Evolutionary conservation across 2,113 vertebrate genomes (phyloP), one percentile per base, ranked within the genome.

Genomic region (Oryzias javanicus): DNA sequence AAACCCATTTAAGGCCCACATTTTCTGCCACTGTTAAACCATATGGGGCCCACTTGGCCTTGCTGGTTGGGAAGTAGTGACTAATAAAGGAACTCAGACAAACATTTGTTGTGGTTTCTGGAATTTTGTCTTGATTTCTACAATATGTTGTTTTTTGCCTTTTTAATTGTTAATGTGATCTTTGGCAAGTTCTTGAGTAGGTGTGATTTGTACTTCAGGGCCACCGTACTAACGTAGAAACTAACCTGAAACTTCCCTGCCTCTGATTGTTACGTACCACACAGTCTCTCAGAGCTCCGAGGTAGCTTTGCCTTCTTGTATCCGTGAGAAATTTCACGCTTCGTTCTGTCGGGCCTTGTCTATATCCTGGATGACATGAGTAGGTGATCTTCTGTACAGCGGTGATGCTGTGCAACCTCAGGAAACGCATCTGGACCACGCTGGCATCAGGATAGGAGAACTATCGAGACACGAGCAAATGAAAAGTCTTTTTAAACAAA

Each of bases 361-460:
- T 55, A 48, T 86, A 42, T 20, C 89, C 87, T 0, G 91, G 85
- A 14, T 86, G 80, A 81, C 95, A 96, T 27, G 92, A 90, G 85
- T 92, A 94, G 0, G 91, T 93, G 60, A 95, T 42, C 48, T 83
- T 90, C 87, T 96, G 95, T 0, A 80, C 15, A 3, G 90, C 94
- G 0, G 66, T 65, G 48, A 1, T 65, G 70, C 94, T 96, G 74
- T 94, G 94, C 62, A 96, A 86, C 73, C 90, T 90, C 55, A 96
- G 87, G 63, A 96, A 96, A 14, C 95, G 92, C 27, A 94, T 88
- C 91, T 96, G 95, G 51, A 96, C 93, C 5, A 93, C 60, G 29
- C 75, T 89, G 60, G 88, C 86, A 5, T 89, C 94, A 4, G 64
- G 75, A 48, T 95, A 96, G 24, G 91, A 70, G 79, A 95, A 91